Evolutionary conservation across 2,888 invertebrate genomes (phyloP).

Genomic region (Tiliacea aurago): DNA sequence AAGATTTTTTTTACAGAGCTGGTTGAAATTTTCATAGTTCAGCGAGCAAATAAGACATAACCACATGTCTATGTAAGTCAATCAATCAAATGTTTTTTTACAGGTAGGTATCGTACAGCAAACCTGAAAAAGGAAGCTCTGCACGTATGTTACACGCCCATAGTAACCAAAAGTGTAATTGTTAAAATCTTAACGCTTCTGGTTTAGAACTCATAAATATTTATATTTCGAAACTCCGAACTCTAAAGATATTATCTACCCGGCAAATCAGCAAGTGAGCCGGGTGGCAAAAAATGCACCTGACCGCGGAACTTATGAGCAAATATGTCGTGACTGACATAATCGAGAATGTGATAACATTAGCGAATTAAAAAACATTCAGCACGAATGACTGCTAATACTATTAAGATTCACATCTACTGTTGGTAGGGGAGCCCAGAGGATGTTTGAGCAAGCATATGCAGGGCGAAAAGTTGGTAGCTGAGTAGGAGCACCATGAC

Average conservation of each 20-base stretch:
- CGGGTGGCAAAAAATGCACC: constrained; percentile 54
- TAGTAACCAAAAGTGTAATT: constrained; percentile 29
- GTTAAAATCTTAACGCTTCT: constrained; percentile 52
- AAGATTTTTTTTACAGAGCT: constrained; percentile 1
- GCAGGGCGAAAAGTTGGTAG: no score
- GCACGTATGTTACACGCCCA: background rate
- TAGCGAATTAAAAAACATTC: constrained; percentile 23
- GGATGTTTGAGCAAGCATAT: no score
- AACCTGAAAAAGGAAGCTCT: constrained; percentile 17
- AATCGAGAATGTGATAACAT: constrained; percentile 29
- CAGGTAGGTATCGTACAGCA: background rate
- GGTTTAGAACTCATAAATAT: constrained; percentile 64
- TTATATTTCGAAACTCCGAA: constrained; percentile 44
- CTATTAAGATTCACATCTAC: background rate
- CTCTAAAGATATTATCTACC: constrained; percentile 55
- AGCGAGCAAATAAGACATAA: background rate
- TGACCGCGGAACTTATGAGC: constrained; percentile 50
- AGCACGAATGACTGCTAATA: constrained; percentile 10
- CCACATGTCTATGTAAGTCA: background rate
- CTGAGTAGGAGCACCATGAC: no score
- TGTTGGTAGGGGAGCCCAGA: no score
- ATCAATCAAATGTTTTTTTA: background rate
- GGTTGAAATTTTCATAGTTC: constrained; percentile 7
- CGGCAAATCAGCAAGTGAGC: constrained; percentile 34
- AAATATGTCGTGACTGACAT: constrained; percentile 51